Evolutionary conservation across 1,140 invertebrate genomes (phyloP).

Genomic region (Argopecten irradians): DNA sequence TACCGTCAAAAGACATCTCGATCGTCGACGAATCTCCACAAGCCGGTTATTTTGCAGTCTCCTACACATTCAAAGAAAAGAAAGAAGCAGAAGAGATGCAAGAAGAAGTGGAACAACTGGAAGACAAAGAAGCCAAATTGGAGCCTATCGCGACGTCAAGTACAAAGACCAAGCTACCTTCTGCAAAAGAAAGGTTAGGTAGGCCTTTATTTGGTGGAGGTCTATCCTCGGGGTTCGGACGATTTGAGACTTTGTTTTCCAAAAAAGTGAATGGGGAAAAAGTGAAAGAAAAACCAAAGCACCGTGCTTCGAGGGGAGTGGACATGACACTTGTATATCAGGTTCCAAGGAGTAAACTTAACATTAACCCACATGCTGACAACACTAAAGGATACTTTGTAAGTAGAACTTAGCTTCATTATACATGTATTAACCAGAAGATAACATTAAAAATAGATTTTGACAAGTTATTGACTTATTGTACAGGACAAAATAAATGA

Average conservation of each 20-base stretch:
- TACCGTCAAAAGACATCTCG: not conserved
- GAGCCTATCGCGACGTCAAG: not conserved
- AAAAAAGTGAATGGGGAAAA: not conserved
- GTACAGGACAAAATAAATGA: no score
- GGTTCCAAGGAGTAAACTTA: slow-evolving; percentile 7
- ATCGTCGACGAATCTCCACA: not conserved
- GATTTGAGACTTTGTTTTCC: not conserved
- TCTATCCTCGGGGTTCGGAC: not conserved
- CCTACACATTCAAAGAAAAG: not conserved
- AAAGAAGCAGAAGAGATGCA: not conserved
- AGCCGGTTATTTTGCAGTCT: not conserved
- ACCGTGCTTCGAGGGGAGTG: not conserved
- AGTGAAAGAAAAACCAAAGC: not conserved
- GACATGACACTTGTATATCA: not conserved
- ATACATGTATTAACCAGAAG: no score
- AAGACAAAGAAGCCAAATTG: not conserved
- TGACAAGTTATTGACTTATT: no score
- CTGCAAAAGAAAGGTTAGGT: not conserved
- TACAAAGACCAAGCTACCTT: not conserved
- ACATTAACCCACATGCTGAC: not conserved
- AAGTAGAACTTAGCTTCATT: not conserved
- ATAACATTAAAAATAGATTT: no score
- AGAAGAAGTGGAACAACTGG: not conserved
- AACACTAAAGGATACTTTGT: not conserved
- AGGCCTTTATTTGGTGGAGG: not conserved